These are phyloP conservation scores for Morpho deidamia DNA, from an alignment of 2,888 invertebrate species.

Conservation along the genomic window DNA sequence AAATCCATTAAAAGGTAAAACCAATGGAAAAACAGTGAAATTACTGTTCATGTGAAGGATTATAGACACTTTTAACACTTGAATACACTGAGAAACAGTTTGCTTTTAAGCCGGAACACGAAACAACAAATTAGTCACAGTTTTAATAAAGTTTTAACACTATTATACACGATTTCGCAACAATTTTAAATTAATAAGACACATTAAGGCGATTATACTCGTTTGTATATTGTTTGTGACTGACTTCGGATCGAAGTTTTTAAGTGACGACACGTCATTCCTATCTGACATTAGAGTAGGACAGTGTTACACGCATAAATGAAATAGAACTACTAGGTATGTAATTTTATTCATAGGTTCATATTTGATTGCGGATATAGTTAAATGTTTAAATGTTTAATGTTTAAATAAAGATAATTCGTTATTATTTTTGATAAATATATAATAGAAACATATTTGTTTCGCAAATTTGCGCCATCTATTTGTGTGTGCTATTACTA, in stretches of 20 bases:
- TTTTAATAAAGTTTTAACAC: background rate
- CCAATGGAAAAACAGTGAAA: conserved; percentile 43
- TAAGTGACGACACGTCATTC: conserved; percentile 55
- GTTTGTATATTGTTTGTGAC: conserved; percentile 53
- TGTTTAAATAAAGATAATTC: no score
- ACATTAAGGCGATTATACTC: conserved; percentile 50
- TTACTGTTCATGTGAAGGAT: conserved; percentile 11
- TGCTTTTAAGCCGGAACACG: background rate
- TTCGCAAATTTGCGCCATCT: conserved; percentile 28
- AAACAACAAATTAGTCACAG: conserved; percentile 5
- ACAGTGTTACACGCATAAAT: conserved; percentile 35
- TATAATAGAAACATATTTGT: conserved; percentile 3
- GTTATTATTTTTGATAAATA: no score
- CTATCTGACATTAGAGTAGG: conserved; percentile 45
- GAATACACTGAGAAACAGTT: conserved; percentile 20
- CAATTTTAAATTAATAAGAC: conserved; percentile 34
- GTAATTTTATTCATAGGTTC: background rate
- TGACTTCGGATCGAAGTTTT: conserved; percentile 61
- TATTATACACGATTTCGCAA: conserved; percentile 31
- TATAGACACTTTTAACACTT: conserved; percentile 8
- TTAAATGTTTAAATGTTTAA: no score
- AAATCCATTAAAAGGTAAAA: conserved; percentile 53
- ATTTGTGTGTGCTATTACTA: conserved; percentile 20
- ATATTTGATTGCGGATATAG: background rate
- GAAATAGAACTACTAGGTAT: conserved; percentile 25